Evolutionary conservation across 2,888 invertebrate species (phyloP), one percentile per base, ranked within the genome.

Genomic region (Notocelia uddmanniana): DNA sequence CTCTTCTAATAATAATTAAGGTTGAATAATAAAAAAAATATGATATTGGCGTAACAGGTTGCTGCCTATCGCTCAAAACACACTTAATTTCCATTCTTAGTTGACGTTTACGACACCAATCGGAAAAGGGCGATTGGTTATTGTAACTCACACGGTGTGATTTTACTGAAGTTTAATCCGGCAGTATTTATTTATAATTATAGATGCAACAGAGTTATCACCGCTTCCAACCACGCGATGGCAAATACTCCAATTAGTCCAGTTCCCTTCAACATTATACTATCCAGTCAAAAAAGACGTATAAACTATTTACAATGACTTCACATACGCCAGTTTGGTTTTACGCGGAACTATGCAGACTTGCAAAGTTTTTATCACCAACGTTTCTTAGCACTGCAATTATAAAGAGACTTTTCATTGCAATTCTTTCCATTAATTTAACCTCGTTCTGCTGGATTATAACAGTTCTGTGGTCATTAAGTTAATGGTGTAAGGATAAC

Each of bases 391-490:
- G 41, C 31, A 31, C 31, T 52, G 63, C 52, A 63, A 34, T 63
- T 52, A 63, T 31, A 63, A 34, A 11, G 34, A 21, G 15, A 59
- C 59, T 59, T 50, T 45, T 63, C 63, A 34, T 52, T 63, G 63
- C 34, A 31, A 31, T 62, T 62, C 15, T 52, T 19, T 15, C 19
- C 63, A 34, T 63, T 63, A 52, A 63, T 50, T 59, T 59, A 34
- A 62, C 48, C 48, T 34, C 8, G 15, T 50, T 52, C 21, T 52
- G 19, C 13, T 8, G 26, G 31, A 62, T 63, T 63, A 34, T 63
- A 50, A 31, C 19, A 52, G 50, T 63, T 63, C 31, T 63, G 50
- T 10, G 18, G 50, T 19, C 31, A 52, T 63, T 63, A 63, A 31
- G 50, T 26, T 31, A 63, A 63, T 21, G 50, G 50, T 52, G 21